Conservation (phyloP, 2,888 invertebrate species). For the Andricus curvator region DNA sequence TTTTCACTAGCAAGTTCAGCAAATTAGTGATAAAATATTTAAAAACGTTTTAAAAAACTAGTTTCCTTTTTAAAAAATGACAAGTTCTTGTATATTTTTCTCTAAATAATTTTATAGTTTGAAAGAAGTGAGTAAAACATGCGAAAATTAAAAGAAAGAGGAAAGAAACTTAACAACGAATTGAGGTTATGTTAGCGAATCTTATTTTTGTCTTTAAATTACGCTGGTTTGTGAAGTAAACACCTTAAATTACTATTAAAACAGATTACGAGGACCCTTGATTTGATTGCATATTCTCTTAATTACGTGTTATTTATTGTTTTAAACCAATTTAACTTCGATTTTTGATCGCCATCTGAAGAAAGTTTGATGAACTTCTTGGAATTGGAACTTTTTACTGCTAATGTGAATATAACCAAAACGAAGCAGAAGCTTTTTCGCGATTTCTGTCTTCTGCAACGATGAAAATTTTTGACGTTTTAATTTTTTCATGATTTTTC, state of each 20-base stretch:
- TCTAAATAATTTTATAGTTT: background rate
- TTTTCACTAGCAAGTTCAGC: background rate
- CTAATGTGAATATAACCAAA: conserved; percentile 19
- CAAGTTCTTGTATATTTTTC: background rate
- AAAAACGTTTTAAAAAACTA: background rate
- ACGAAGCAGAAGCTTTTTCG: conserved; percentile 3
- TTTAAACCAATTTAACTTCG: no score
- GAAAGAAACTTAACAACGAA: background rate
- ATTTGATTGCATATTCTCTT: no score
- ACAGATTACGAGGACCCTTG: no score
- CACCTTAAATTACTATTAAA: no score
- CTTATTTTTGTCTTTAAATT: no score
- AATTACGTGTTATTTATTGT: no score
- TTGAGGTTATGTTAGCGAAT: no score
- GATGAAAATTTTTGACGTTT: conserved; percentile 28
- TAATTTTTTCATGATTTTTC: background rate
- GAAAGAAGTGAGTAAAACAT: background rate
- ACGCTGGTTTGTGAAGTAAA: no score
- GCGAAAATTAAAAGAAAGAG: background rate
- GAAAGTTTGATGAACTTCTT: background rate
- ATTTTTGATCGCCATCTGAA: background rate
- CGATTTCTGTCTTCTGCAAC: conserved; percentile 4
- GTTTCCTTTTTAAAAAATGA: background rate
- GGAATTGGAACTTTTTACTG: background rate
- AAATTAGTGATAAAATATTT: no score